phyloP scores from a whole-genome alignment of 2,797 vertebrate genomes.

The Cygnus olor region DNA sequence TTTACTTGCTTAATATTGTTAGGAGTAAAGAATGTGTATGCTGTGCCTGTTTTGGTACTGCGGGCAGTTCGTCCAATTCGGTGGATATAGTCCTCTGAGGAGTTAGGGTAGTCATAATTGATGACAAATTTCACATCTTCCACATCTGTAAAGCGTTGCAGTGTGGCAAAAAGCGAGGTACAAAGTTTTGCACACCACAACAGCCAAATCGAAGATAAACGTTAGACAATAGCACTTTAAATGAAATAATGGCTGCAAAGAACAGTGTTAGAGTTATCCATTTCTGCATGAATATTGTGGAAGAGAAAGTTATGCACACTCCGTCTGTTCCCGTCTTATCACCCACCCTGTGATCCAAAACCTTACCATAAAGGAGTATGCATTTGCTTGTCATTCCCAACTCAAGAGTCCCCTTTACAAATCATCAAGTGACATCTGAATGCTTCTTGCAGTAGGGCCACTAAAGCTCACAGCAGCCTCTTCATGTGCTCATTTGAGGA shows the following conservation, averaged over 20 bases:
- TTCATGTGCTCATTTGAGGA: constrained; percentile 94
- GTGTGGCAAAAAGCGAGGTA: constrained; percentile 97
- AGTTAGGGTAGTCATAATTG: constrained; percentile 99
- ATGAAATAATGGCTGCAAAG: constrained; percentile 86
- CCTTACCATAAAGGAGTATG: constrained; percentile 93
- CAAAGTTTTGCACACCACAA: constrained; percentile 99
- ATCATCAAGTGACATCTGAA: constrained; percentile 99
- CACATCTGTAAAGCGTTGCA: constrained; percentile 99
- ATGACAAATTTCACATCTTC: constrained; percentile 99
- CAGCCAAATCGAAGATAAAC: constrained; percentile 96
- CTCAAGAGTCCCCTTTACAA: constrained; percentile 92
- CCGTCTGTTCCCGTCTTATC: constrained; percentile 81
- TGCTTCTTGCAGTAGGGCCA: constrained; percentile 99
- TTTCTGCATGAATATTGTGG: constrained; percentile 86
- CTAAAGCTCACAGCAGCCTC: constrained; percentile 94
- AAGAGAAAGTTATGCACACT: constrained; percentile 90
- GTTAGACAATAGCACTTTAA: constrained; percentile 88
- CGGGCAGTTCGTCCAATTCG: constrained; percentile 98
- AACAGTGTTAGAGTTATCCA: constrained; percentile 85
- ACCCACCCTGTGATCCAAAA: constrained; percentile 82
- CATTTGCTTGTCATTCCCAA: constrained; percentile 95
- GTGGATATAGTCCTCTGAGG: constrained; percentile 99
- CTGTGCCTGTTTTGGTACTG: constrained; percentile 99
- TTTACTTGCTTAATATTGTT: constrained; percentile 98
- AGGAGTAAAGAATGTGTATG: constrained; percentile 99